phyloP scores from a whole-genome alignment of 2,113 vertebrate genomes.

The Neogobius melanostomus region DNA sequence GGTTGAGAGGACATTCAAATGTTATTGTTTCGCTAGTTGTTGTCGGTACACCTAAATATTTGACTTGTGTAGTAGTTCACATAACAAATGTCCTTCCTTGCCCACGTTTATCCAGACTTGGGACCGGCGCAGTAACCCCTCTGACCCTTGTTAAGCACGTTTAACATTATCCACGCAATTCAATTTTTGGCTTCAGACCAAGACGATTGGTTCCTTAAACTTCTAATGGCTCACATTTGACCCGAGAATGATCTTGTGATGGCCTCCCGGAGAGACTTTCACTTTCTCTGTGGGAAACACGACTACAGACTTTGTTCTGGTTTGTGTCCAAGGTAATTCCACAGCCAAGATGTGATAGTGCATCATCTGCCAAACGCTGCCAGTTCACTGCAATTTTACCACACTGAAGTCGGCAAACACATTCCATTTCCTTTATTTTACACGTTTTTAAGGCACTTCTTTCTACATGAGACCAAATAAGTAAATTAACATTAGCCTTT shows the following conservation, averaged over 20 bases:
- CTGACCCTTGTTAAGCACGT: no score
- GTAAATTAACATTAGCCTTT: no score
- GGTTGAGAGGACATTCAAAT: background rate
- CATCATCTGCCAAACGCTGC: constrained; percentile 51
- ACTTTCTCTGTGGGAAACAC: constrained; percentile 62
- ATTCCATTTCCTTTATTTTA: background rate
- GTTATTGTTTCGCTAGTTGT: background rate
- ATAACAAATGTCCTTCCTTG: no score
- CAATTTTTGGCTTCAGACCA: no score
- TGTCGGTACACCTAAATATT: background rate
- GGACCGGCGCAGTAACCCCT: no score
- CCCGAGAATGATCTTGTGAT: constrained; percentile 4
- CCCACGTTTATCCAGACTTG: no score
- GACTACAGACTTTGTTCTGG: constrained; percentile 25
- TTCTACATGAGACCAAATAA: no score
- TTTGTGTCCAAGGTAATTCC: constrained; percentile 22
- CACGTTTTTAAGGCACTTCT: background rate
- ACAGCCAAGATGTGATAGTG: constrained; percentile 51
- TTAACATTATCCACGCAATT: no score
- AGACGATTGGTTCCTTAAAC: no score
- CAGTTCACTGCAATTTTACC: constrained; percentile 29
- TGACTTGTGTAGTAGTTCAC: background rate
- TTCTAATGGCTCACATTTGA: constrained; percentile 2
- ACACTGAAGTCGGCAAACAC: background rate
- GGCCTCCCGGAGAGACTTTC: constrained; percentile 53